Conservation (phyloP, 1,140 invertebrate genomes). For the Gryon sp. region DNA sequence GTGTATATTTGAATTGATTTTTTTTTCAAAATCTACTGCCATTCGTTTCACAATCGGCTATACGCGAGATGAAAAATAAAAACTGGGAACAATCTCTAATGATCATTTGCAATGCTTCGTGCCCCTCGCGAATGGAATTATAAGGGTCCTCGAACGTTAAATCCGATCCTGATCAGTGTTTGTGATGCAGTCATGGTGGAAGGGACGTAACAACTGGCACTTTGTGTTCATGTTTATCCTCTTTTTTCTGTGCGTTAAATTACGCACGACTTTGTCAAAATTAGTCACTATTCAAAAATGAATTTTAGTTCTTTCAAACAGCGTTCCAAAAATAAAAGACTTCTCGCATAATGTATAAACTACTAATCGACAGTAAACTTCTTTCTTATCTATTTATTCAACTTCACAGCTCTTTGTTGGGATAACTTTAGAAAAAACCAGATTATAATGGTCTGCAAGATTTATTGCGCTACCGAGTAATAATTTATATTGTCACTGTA, state of each 20-base stretch:
- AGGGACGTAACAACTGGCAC: conserved; percentile 28
- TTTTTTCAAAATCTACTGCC: conserved; percentile 43
- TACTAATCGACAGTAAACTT: no score
- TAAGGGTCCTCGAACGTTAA: conserved; percentile 36
- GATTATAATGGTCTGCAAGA: conserved; percentile 5
- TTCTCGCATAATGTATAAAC: no score
- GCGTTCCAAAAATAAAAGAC: no score
- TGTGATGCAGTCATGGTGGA: conserved; percentile 24
- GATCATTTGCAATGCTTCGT: conserved; percentile 44
- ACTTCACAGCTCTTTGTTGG: conserved; percentile 13
- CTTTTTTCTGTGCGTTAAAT: no score
- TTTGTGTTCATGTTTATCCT: conserved; percentile 23
- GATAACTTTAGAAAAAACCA: conserved; percentile 13
- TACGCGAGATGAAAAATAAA: conserved; percentile 47
- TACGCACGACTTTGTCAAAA: neutral
- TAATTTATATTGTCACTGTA: conserved; percentile 9
- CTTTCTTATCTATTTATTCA: conserved; percentile 14
- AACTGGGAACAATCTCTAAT: conserved; percentile 47
- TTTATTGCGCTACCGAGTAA: conserved; percentile 5
- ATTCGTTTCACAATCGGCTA: conserved; percentile 7
- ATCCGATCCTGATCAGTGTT: conserved; percentile 43
- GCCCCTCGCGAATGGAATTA: conserved; percentile 8
- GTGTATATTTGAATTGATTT: conserved; percentile 10
- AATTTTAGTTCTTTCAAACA: no score
- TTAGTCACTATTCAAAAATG: no score